Evolutionary conservation across 2,888 invertebrate species (phyloP).

Genomic region (Neoascia interrupta): DNA sequence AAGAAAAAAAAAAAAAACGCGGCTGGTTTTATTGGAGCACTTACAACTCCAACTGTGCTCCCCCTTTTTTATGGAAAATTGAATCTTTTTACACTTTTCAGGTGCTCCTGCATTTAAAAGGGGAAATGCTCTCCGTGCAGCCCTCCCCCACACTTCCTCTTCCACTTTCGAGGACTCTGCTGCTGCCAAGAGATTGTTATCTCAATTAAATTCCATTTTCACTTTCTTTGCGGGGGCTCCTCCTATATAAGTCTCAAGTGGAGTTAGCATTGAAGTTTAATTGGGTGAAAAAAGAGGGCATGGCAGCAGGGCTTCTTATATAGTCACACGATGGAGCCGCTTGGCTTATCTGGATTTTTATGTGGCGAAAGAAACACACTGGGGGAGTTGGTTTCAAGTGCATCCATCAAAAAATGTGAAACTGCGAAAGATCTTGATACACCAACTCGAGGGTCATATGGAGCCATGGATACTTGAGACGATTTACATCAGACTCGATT

Average conservation of each 20-base stretch:
- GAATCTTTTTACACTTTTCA: constrained; percentile 10
- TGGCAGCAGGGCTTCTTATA: constrained; percentile 1
- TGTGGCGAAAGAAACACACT: constrained; percentile 1
- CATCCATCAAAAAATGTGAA: constrained; percentile 36
- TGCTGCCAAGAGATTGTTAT: constrained; percentile 41
- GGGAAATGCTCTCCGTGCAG: background rate
- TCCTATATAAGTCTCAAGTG: constrained; percentile 64
- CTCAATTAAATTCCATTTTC: constrained; percentile 47
- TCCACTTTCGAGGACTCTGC: constrained; percentile 41
- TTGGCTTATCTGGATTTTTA: background rate
- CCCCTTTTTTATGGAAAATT: background rate
- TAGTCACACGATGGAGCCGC: background rate
- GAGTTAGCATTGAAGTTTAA: constrained; percentile 60
- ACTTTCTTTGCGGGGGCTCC: constrained; percentile 47
- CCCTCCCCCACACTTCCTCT: too few relatives aligned
- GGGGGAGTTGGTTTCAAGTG: constrained; percentile 29
- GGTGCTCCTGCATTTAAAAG: background rate
- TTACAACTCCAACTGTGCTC: constrained; percentile 4
- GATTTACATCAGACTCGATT: constrained; percentile 26
- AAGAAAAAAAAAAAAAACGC: background rate
- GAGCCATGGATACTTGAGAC: constrained; percentile 37
- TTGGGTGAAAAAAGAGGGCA: constrained; percentile 56
- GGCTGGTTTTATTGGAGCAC: constrained; percentile 10
- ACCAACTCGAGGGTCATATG: constrained; percentile 22
- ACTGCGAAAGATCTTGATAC: background rate